Base-by-base conservation (phyloP, 1,140 invertebrate species). In the Agrilus planipennis region DNA sequence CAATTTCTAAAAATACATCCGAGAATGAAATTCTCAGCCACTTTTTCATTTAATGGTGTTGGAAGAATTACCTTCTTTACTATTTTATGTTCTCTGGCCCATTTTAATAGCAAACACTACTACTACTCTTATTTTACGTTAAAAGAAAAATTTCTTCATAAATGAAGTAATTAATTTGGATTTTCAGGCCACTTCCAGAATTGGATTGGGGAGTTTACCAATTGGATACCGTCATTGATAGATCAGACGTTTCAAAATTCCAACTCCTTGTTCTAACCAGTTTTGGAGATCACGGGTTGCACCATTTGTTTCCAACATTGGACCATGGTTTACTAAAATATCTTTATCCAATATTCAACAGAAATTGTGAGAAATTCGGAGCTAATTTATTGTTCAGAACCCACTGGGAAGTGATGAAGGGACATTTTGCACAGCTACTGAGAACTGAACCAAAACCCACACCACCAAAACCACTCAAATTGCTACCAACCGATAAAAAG, bases 271-370 rank as follows among this genome's bases (percentile, higher is more conserved):
- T 73, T 1, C 50, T 86, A 20, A 79, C 77, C 0, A 71, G 75
- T 44, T 89, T 84, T 45, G 86, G 85, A 6, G 74, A 80, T 22
- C 86, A 90, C 54, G 62, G 64, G 2, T 61, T 88, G 1, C 85
- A 90, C 56, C 86, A 89, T 65, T 62, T 90, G 1, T 76, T 89
- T 47, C 86, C 85, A 0, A 84, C 83, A 0, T 54, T 89, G n/a
- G 85, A 89, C 56, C 84, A 89, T 49, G 74, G 71, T 0, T 71
- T 77, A 34, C 61, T 89, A 18, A 62, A 70, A 1, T 57, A 73
- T 15, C 62, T 87, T 6, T 68, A 78, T 48, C 73, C 76, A 0
- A 61, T 75, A 1, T 74, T 86, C 21, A 50, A 76, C n/a, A 55
- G 83, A 49, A 81, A 78, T 2, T 75, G 79, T 42, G 57, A 74